phyloP scores from a whole-genome alignment of 2,113 vertebrate species.

The Syrrhaptes paradoxus region DNA sequence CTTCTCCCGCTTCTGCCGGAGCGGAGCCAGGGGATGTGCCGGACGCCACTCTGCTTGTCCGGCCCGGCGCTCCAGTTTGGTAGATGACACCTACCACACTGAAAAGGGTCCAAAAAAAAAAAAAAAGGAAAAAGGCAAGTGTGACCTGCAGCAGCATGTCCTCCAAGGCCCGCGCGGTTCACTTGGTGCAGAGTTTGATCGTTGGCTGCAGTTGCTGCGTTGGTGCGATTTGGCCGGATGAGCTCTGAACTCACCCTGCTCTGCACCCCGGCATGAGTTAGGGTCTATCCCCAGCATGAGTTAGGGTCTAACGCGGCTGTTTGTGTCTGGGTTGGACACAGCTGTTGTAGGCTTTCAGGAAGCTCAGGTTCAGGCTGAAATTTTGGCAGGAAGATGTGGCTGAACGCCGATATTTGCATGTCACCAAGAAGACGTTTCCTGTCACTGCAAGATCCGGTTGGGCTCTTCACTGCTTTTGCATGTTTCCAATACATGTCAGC shows the following conservation, averaged over 20 bases:
- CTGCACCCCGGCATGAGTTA: neutral
- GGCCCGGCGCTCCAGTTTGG: neutral
- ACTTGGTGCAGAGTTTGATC: rapidly evolving
- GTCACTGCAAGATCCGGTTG: neutral
- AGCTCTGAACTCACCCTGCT: rapidly evolving
- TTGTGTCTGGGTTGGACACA: neutral
- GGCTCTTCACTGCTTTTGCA: rapidly evolving
- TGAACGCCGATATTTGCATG: neutral
- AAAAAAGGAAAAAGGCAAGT: too few species aligned
- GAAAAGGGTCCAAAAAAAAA: neutral
- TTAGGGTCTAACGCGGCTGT: rapidly evolving
- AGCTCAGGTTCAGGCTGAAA: neutral
- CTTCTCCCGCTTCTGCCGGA: neutral
- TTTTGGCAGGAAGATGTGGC: neutral
- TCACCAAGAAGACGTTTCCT: neutral
- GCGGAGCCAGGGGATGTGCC: too few species aligned
- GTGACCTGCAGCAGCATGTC: neutral
- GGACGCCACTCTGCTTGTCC: neutral
- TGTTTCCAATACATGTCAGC: neutral
- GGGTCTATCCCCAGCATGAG: neutral
- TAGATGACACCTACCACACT: neutral
- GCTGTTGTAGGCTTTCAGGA: neutral
- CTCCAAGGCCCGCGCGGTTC: neutral
- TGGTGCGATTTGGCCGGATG: neutral
- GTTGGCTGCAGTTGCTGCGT: rapidly evolving